These are phyloP conservation scores for Lepus oiostolus DNA, from an alignment of 2,797 vertebrate genomes.

Conservation along the genomic window DNA sequence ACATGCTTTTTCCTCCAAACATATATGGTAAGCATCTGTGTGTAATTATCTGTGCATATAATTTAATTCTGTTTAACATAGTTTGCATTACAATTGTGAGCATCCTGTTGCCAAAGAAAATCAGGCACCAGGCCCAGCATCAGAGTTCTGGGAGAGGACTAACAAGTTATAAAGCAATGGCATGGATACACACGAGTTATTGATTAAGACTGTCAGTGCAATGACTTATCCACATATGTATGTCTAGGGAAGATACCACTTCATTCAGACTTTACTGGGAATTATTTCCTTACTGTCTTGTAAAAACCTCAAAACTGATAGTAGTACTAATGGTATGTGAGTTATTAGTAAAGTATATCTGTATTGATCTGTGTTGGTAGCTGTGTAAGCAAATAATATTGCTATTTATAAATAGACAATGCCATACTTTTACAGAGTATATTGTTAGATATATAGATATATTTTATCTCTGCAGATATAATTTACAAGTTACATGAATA, in stretches of 20 bases:
- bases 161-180: neutral
- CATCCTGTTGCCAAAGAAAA: neutral
- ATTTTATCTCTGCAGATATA: neutral
- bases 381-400: slow-evolving; percentile 24
- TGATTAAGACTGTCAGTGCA: neutral
- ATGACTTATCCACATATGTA: neutral
- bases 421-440: neutral
- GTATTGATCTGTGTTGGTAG: neutral
- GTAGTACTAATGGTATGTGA: neutral
- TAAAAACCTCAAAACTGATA: neutral
- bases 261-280: neutral
- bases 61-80: slow-evolving; percentile 40
- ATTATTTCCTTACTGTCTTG: neutral
- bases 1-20: neutral
- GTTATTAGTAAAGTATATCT: neutral
- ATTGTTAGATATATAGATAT: neutral
- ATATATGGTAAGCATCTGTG: neutral
- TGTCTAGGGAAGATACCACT: neutral
- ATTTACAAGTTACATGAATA: neutral
- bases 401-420: neutral
- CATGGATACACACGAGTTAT: neutral
- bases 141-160: neutral
- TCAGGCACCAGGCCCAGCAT: neutral
- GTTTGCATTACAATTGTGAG: neutral
- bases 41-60: neutral